phyloP scores from a whole-genome alignment of 2,113 vertebrate species.

The Ursus arctos region DNA sequence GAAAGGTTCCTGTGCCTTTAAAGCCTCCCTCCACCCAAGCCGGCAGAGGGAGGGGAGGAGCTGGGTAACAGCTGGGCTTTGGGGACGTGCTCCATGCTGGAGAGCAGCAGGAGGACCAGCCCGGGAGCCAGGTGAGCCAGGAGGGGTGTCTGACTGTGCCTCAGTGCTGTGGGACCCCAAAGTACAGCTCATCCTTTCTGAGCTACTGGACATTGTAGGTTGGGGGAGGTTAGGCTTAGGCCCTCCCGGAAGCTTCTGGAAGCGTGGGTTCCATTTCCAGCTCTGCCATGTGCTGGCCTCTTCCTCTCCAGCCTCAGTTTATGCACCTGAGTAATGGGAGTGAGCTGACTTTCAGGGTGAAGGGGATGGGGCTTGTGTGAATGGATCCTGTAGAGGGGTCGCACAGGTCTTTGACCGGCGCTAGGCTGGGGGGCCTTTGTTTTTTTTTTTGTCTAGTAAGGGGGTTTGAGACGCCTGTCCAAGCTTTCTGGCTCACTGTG shows the following conservation, averaged over 20 bases:
- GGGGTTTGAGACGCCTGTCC: background rate
- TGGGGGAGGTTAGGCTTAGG: background rate
- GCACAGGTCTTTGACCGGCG: background rate
- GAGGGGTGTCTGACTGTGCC: background rate
- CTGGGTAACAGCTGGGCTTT: background rate
- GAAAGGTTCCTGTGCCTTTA: slow-evolving; percentile 77
- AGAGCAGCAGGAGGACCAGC: background rate
- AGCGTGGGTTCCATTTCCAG: background rate
- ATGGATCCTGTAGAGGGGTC: rapidly evolving
- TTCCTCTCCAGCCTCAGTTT: background rate
- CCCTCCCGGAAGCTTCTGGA: background rate
- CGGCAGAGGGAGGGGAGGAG: slow-evolving; percentile 48
- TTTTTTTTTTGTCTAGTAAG: background rate
- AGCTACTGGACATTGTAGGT: background rate
- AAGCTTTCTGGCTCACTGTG: background rate
- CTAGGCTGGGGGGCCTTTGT: background rate
- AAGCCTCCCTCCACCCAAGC: slow-evolving; percentile 58
- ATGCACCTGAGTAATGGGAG: background rate
- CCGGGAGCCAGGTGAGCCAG: background rate
- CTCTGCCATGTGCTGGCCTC: background rate
- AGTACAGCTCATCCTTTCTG: background rate
- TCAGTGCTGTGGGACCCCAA: slow-evolving; percentile 43
- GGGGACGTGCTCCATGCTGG: background rate
- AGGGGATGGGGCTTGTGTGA: rapidly evolving
- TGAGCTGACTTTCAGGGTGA: background rate